Percentiles rank a stretch among this genome's conserved stretches.
Conservation (phyloP, 2,888 invertebrate genomes). For the Branchipolynoe longqiensis region DNA sequence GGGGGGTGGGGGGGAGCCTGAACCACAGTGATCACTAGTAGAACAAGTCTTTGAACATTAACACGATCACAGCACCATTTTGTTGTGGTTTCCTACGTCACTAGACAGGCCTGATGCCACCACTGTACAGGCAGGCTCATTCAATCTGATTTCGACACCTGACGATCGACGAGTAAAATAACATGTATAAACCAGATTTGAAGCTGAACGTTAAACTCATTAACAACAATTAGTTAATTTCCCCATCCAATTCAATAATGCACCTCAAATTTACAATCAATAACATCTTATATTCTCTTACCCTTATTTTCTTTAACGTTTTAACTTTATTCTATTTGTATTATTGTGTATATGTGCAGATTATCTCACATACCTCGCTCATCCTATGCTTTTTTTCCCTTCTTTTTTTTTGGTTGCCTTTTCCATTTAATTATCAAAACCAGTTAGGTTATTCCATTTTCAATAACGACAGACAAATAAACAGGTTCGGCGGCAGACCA, state of each 20-base stretch:
- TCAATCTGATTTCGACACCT: not conserved
- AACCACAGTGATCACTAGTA: constrained; percentile 48
- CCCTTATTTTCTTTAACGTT: not conserved
- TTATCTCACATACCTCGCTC: not conserved
- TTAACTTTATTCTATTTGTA: not conserved
- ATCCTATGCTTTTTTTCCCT: not conserved
- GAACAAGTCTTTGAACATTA: constrained; percentile 46
- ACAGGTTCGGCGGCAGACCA: constrained; percentile 20
- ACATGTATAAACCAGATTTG: constrained; percentile 32
- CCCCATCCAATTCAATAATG: not conserved
- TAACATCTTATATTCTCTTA: not conserved
- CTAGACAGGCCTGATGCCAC: constrained; percentile 52
- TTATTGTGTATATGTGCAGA: too few relatives aligned
- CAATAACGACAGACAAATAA: not conserved
- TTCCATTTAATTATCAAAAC: too few relatives aligned
- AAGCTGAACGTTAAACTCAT: constrained; percentile 27
- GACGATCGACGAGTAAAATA: not conserved
- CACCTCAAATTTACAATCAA: constrained; percentile 25
- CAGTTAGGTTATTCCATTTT: not conserved
- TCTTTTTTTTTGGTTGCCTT: too few relatives aligned
- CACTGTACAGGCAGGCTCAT: constrained; percentile 33
- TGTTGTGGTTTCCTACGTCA: constrained; percentile 37
- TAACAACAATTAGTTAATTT: not conserved
- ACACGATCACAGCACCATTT: constrained; percentile 55
- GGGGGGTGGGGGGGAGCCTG: not conserved